Conservation (phyloP, 2,113 vertebrate species). For the Oreochromis niloticus region DNA sequence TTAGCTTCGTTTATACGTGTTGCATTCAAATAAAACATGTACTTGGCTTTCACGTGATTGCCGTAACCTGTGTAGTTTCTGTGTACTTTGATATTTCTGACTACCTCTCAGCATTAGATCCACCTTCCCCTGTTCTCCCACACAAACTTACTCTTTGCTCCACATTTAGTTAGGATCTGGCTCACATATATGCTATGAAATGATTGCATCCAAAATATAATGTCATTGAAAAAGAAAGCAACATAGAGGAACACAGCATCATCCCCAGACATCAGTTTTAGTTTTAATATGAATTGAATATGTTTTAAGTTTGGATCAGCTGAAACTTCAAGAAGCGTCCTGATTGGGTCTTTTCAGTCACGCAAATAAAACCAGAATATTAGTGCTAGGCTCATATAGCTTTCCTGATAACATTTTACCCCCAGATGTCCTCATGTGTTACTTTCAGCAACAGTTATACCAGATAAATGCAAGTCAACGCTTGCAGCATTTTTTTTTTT, state of each 20-base stretch:
- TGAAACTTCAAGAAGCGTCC: background rate
- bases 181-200: accelerated
- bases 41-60: background rate
- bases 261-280: background rate
- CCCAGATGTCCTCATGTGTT: background rate
- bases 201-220: background rate
- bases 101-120: background rate
- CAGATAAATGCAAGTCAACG: background rate
- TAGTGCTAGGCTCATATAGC: background rate
- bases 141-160: background rate
- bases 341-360: background rate
- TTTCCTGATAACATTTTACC: background rate
- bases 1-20: background rate
- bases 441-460: background rate
- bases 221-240: background rate
- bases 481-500: accelerated
- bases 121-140: background rate
- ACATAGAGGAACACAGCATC: background rate
- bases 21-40: background rate
- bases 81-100: background rate
- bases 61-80: background rate
- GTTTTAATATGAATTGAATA: background rate
- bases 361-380: background rate
- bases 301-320: background rate
- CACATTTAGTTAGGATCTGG: accelerated